Base-by-base conservation (phyloP, 64 coral and sea anemone genomes). In the Montipora efflorescens region DNA sequence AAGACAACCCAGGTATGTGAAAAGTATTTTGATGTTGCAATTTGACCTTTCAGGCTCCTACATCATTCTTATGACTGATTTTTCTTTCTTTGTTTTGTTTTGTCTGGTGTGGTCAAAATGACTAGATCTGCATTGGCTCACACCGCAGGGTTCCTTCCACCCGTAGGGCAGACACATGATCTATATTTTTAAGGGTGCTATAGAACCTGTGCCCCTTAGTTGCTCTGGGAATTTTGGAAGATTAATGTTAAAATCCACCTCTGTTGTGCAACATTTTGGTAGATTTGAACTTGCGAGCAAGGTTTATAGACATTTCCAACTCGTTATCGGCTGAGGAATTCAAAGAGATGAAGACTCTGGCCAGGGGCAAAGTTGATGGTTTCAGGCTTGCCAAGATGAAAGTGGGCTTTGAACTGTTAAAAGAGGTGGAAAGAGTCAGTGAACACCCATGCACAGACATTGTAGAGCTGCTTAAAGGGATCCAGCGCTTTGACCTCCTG, bases 401-500 rank as follows among this genome's bases (percentile, higher is more conserved):
- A 14, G 82, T 68, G 36, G 64, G 15, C 18, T 86, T 49, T 49
- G 45, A 86, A 68, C 47, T 86, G 66, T 72, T 86, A 49, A 64
- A 86, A 23, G 82, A 86, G 52, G 7, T 86, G 6, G 82, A 86
- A 23, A 46, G 28, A 7, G 67, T 9, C 22, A 59, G 82, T 2
- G 18, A 23, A 23, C 21, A 70, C 14, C 67, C 82, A 1, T 51
- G 14, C 8, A 21, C 62, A 15, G 67, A 49, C 48, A 68, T 86
- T 13, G 47, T 0, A 11, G 3, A 86, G 16, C 82, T 86, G 3
- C 82, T 86, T 47, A 7, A 12, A 71, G 47, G 82, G 49, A 86
- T 86, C 47, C 44, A 72, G 16, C 82, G 82, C 7, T 52, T 69
- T 86, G 82, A 86, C 49, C 82, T 86, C 21, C 2, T 86, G 47